Evolutionary conservation across 2,888 invertebrate genomes (phyloP).

Genomic region (Eristalinus sepulchralis): DNA sequence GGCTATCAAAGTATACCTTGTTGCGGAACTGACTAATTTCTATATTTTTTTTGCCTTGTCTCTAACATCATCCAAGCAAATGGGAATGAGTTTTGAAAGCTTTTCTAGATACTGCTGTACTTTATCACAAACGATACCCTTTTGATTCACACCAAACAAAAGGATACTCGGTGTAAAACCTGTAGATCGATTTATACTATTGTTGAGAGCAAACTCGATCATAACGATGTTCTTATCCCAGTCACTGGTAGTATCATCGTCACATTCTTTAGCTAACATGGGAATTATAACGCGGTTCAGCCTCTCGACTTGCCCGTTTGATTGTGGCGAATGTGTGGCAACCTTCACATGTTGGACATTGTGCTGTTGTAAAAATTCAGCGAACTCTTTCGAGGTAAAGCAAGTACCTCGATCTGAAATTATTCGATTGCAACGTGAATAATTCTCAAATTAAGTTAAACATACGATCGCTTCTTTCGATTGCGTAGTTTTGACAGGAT

Average conservation of each 20-base stretch:
- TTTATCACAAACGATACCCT: conserved; percentile 65
- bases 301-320: too few species aligned
- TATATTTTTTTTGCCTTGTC: neutral
- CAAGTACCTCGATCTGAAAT: conserved; percentile 32
- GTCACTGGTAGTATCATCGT: neutral
- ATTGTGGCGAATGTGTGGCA: neutral
- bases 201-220: conserved; percentile 73
- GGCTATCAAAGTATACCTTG: neutral
- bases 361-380: too few species aligned
- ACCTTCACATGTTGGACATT: too few species aligned
- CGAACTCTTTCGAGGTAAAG: conserved; percentile 41
- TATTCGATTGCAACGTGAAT: conserved; percentile 68
- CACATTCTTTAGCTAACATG: conserved; percentile 45
- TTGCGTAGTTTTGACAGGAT: neutral
- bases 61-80: neutral
- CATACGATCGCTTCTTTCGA: neutral
- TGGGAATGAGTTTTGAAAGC: neutral
- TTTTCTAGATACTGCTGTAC: conserved; percentile 44
- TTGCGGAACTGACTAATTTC: neutral
- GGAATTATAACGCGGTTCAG: too few species aligned
- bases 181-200: conserved; percentile 73
- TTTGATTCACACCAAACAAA: conserved; percentile 74
- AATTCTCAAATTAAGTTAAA: conserved; percentile 18
- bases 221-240: too few species aligned
- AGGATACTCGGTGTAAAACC: conserved; percentile 73